A percentile compares a stretch with the other conserved stretches of the same genome.
These are phyloP conservation scores for Paraplagusia blochii DNA, from an alignment of 2,113 vertebrate species.

Conservation along the genomic window DNA sequence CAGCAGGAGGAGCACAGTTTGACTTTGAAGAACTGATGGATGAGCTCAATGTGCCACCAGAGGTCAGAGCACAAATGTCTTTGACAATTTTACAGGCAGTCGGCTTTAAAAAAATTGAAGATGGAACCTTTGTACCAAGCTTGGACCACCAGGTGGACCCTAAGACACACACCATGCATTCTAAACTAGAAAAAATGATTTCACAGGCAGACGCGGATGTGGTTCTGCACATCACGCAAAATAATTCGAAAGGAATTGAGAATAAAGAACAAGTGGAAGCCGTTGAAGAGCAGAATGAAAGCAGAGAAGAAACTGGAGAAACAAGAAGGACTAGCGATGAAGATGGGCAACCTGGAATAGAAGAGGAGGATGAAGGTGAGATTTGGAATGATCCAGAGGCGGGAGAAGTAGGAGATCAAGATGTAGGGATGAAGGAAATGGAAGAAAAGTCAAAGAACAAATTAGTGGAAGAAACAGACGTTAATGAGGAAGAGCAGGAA, in stretches of 20 bases:
- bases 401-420: slow-evolving; percentile 11
- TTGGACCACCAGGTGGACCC: slow-evolving; percentile 38
- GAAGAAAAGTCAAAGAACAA: slow-evolving; percentile 1
- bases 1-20: slow-evolving; percentile 46
- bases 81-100: slow-evolving; percentile 43
- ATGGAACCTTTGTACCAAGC: slow-evolving; percentile 44
- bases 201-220: slow-evolving; percentile 18
- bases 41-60: slow-evolving; percentile 68
- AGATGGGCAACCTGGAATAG: neutral
- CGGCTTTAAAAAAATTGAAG: slow-evolving; percentile 45
- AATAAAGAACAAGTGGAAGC: neutral
- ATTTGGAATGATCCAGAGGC: neutral
- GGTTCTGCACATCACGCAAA: neutral
- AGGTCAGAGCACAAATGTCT: slow-evolving; percentile 64
- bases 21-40: slow-evolving; percentile 65
- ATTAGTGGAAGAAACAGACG: slow-evolving; percentile 15
- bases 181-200: slow-evolving; percentile 22
- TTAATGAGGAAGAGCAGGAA: slow-evolving; percentile 14
- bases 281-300: neutral
- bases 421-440: slow-evolving; percentile 5
- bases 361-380: slow-evolving; percentile 10
- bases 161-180: neutral
- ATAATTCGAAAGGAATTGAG: slow-evolving; percentile 6
- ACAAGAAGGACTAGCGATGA: slow-evolving; percentile 12
- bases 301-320: slow-evolving; percentile 6